Percentiles rank a stretch among this genome's conserved stretches.
These are phyloP conservation scores for Vidua chalybeata DNA, from an alignment of 2,113 vertebrate species.

Conservation along the genomic window DNA sequence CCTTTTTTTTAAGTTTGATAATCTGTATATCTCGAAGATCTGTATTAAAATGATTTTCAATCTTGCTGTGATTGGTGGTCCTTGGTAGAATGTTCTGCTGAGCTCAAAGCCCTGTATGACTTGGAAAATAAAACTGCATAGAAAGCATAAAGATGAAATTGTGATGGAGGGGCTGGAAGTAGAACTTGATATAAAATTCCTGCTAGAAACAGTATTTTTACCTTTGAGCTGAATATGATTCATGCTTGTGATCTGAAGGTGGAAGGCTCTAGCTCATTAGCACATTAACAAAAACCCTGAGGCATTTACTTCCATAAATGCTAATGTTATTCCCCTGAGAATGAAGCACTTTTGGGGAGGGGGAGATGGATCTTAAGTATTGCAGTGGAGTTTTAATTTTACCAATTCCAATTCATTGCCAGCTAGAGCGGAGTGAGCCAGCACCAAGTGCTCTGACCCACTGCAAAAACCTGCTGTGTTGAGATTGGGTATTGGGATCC, in stretches of 20 bases:
- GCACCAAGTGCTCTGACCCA: background rate
- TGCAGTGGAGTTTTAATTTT: background rate
- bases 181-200: background rate
- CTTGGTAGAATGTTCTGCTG: background rate
- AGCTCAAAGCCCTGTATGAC: background rate
- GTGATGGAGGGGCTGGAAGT: background rate
- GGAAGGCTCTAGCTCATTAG: slow-evolving; percentile 31
- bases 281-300: slow-evolving; percentile 29
- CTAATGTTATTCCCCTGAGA: background rate
- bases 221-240: background rate
- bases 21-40: background rate
- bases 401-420: background rate
- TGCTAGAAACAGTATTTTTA: slow-evolving; percentile 12
- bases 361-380: background rate
- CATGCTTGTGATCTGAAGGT: slow-evolving; percentile 30
- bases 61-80: background rate
- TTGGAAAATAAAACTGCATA: background rate
- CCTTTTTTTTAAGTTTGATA: background rate
- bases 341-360: background rate
- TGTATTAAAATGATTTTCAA: background rate
- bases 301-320: slow-evolving; percentile 15
- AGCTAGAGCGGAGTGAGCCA: background rate
- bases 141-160: background rate
- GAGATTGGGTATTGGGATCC: background rate
- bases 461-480: background rate